phyloP scores from a whole-genome alignment of 2,888 invertebrate genomes.

The Drosophila neonasuta region DNA sequence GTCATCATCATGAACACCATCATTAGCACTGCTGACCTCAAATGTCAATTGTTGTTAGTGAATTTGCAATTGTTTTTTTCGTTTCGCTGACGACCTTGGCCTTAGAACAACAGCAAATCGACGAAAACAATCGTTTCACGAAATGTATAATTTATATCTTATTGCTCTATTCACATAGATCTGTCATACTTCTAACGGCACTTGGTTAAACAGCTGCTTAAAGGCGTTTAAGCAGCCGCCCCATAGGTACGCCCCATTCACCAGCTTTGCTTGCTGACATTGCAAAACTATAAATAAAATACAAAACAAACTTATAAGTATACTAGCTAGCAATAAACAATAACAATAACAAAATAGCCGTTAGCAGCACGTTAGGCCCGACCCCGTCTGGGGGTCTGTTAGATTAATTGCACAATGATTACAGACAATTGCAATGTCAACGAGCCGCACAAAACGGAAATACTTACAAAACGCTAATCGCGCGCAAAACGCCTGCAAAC shows the following conservation, averaged over 20 bases:
- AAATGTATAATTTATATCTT: slow-evolving; percentile 25
- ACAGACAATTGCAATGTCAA: slow-evolving; percentile 71
- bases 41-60: slow-evolving; percentile 58
- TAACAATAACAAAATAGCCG: slow-evolving; percentile 54
- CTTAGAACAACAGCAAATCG: slow-evolving; percentile 73
- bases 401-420: slow-evolving; percentile 77
- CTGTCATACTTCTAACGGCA: slow-evolving; percentile 60
- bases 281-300: slow-evolving; percentile 69
- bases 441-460: slow-evolving; percentile 64
- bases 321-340: slow-evolving; percentile 19
- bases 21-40: slow-evolving; percentile 68
- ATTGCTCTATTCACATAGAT: slow-evolving; percentile 37
- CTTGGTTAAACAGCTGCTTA: slow-evolving; percentile 53
- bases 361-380: slow-evolving; percentile 44
- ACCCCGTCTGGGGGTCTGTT: slow-evolving; percentile 68
- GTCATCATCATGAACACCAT: slow-evolving; percentile 32
- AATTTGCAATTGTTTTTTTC: slow-evolving; percentile 58
- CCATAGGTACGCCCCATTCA: slow-evolving; percentile 25
- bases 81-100: slow-evolving; percentile 74
- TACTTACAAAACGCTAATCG: slow-evolving; percentile 48
- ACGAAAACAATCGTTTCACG: slow-evolving; percentile 43
- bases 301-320: slow-evolving; percentile 44
- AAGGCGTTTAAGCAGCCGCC: slow-evolving; percentile 24
- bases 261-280: slow-evolving; percentile 51
- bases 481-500: slow-evolving; percentile 53